phyloP scores from a whole-genome alignment of 2,888 invertebrate genomes.

The Tiliacea citrago region DNA sequence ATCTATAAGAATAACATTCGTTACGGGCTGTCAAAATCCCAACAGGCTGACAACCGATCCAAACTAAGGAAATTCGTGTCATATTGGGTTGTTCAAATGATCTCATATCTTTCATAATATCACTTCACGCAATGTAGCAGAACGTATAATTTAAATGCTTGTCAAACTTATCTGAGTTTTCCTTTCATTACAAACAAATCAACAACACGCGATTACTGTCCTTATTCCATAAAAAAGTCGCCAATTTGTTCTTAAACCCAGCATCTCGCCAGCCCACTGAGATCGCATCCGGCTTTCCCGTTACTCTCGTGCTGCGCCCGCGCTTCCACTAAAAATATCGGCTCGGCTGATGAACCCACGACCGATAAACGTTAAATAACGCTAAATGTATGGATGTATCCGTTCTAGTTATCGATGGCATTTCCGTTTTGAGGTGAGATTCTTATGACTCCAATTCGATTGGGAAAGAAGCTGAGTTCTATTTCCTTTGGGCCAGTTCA shows the following conservation, averaged over 20 bases:
- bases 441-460: constrained; percentile 20
- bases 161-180: neutral
- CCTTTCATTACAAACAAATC: constrained; percentile 8
- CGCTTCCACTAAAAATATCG: constrained; percentile 78
- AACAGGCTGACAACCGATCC: too few species aligned
- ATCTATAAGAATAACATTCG: too few species aligned
- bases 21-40: too few species aligned
- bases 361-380: constrained; percentile 61
- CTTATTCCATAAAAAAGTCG: constrained; percentile 4
- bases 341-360: constrained; percentile 72
- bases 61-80: too few species aligned
- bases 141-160: neutral
- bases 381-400: constrained; percentile 47
- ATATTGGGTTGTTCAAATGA: too few species aligned
- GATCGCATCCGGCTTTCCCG: constrained; percentile 77
- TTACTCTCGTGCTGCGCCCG: constrained; percentile 66
- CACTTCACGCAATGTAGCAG: neutral
- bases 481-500: neutral
- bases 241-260: constrained; percentile 48
- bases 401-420: constrained; percentile 50
- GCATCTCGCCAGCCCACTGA: constrained; percentile 33
- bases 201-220: neutral
- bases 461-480: constrained; percentile 17
- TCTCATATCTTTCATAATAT: neutral
- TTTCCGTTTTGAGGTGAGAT: constrained; percentile 38